Percentiles rank a stretch among this genome's conserved stretches.
These are phyloP conservation scores for Sylvilagus bachmani DNA, from an alignment of 2,113 vertebrate species.

Conservation along the genomic window DNA sequence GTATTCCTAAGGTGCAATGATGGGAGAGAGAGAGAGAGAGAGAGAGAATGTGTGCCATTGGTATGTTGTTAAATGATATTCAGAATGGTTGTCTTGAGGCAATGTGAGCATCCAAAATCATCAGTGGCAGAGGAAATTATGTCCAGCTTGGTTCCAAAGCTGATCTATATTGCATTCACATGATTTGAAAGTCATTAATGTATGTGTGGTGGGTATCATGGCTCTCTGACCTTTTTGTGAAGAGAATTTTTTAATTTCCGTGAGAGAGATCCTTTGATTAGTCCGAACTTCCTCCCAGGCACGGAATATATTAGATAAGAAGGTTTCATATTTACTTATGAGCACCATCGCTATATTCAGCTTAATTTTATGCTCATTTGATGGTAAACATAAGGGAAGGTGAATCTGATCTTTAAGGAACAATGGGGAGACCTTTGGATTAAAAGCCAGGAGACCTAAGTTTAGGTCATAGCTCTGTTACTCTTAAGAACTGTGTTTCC, in stretches of 20 bases:
- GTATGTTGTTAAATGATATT: conserved; percentile 77
- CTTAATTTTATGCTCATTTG: conserved; percentile 69
- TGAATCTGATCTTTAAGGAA: conserved; percentile 48
- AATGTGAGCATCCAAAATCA: conserved; percentile 76
- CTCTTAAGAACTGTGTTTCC: background rate
- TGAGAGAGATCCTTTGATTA: conserved; percentile 78
- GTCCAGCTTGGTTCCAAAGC: conserved; percentile 80
- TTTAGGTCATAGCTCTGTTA: background rate
- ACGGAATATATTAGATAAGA: conserved; percentile 77
- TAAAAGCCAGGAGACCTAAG: background rate
- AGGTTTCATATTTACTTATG: conserved; percentile 74
- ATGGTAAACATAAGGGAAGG: conserved; percentile 57
- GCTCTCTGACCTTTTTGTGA: conserved; percentile 80
- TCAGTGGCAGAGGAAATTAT: conserved; percentile 83
- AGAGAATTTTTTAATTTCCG: conserved; percentile 82
- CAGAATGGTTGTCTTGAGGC: conserved; percentile 71
- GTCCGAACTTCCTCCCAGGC: conserved; percentile 63
- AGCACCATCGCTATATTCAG: conserved; percentile 26
- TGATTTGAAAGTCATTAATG: conserved; percentile 82
- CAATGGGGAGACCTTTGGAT: conserved; percentile 17
- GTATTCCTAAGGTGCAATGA: background rate
- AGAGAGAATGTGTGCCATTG: background rate
- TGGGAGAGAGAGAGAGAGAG: too few species aligned
- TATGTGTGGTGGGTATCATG: conserved; percentile 70
- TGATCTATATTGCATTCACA: conserved; percentile 79